Evolutionary conservation across 1,140 invertebrate species (phyloP), one percentile per base, ranked within the genome.

Genomic region (Calosoma granatense): DNA sequence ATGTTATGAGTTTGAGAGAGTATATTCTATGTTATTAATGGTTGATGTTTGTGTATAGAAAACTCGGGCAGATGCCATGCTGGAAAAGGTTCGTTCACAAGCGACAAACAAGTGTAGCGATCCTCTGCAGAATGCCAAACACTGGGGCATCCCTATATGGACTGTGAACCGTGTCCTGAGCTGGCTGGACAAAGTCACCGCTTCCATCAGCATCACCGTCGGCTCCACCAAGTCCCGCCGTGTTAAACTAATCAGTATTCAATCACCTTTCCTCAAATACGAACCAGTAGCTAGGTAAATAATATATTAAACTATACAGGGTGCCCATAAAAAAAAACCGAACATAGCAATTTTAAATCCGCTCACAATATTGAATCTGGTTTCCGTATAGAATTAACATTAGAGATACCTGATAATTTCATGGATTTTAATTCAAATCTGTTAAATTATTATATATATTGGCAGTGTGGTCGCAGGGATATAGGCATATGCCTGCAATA

Each of bases 1-100:
- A n/a, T n/a, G n/a, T n/a, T n/a, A n/a, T n/a, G n/a, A n/a, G n/a
- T n/a, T n/a, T n/a, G n/a, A n/a, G n/a, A n/a, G n/a, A n/a, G n/a
- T n/a, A n/a, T n/a, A n/a, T n/a, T n/a, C n/a, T n/a, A n/a, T n/a
- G n/a, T n/a, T n/a, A n/a, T n/a, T n/a, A n/a, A n/a, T n/a, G n/a
- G n/a, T n/a, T n/a, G n/a, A n/a, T n/a, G n/a, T n/a, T n/a, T n/a
- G n/a, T n/a, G n/a, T 65, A 55, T 56, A 77, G 76, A 79, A 79
- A 76, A 78, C 79, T 55, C 80, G 83, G 62, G 81, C 78, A 63
- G 81, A 84, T 81, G 81, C 82, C 68, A 85, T 85, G 78, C 77
- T 85, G 72, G 81, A 83, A 76, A 75, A 77, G 70, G 74, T 73
- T 67, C 73, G 71, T 57, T 72, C 74, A 68, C 72, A 74, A 68